Evolutionary conservation across 30 jellyfish, hydroid and myxozoan species (phyloP), one percentile per base, ranked within the genome.

Genomic region (Clytia hemisphaerica): DNA sequence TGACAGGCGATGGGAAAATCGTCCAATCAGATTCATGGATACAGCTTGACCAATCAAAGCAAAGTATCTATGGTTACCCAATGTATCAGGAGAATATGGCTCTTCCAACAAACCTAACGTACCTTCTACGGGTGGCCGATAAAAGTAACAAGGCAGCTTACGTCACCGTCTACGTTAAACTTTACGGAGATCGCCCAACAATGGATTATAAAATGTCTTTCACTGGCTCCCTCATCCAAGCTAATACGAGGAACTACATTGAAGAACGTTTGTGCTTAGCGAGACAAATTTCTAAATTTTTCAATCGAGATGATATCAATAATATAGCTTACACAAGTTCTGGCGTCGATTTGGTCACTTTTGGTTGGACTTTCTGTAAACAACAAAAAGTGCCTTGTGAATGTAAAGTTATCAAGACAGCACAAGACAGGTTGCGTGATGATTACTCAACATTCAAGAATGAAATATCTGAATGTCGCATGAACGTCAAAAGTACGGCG

Each of bases 61-160:
- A 30, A 53, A 58, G 68, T 4, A 72, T 86, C 7, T 78, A 45
- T 40, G 96, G 88, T 15, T 61, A 79, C 51, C 92, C 87, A 15
- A 83, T 73, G 33, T 54, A 53, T 36, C 79, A 31, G 15, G 59
- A 49, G n/a, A 19, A 31, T 26, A 40, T 18, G 15, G 24, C 14
- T n/a, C 44, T 31, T 57, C 37, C 70, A 6, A 31, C 15, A 57
- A 37, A 71, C 7, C 49, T 24, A 21, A 25, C 19, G 5, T 45
- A n/a, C 26, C 22, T 50, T 47, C 49, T 69, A 42, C 37, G 49
- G 47, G 75, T 69, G 18, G 48, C n/a, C 6, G 81, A 69, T 18
- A 24, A 34, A 22, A 71, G 29, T 30, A 49, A 69, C n/a, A 21
- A 31, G 18, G 10, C 81, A 2, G 40, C 49, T 25, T 47, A 47